Percentiles rank a stretch among this genome's conserved stretches.
phyloP scores from a whole-genome alignment of 1,140 invertebrate species.

The Laodelphax striatellus region DNA sequence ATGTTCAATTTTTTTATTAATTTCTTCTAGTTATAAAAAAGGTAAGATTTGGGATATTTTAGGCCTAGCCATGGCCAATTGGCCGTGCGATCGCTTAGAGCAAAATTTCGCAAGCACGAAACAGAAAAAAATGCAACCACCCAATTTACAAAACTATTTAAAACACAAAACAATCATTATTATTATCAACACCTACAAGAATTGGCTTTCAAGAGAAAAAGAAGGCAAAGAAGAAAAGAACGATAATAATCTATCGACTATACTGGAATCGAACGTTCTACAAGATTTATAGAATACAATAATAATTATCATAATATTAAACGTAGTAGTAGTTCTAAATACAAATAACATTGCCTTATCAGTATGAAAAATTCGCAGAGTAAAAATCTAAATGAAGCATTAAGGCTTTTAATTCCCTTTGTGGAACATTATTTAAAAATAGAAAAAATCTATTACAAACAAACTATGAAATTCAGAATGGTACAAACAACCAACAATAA shows the following conservation, averaged over 20 bases:
- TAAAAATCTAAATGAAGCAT: slow-evolving; percentile 13
- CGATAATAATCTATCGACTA: too few relatives aligned
- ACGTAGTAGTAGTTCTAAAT: slow-evolving; percentile 1
- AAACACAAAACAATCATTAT: not conserved
- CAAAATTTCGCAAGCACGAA: slow-evolving; percentile 12
- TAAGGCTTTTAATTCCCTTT: slow-evolving; percentile 12
- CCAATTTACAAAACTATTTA: slow-evolving; percentile 10
- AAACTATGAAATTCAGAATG: not conserved
- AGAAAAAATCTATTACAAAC: slow-evolving; percentile 12
- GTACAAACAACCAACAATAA: not conserved
- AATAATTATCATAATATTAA: slow-evolving; percentile 5
- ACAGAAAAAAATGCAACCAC: slow-evolving; percentile 14
- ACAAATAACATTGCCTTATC: slow-evolving; percentile 4
- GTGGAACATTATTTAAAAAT: slow-evolving; percentile 11
- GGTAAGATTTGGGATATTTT: slow-evolving; percentile 5
- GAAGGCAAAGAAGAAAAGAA: not conserved
- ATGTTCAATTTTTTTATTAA: not conserved
- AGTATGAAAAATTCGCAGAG: slow-evolving; percentile 14
- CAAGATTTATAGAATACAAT: too few relatives aligned
- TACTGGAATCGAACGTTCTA: slow-evolving; percentile 12
- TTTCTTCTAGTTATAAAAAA: not conserved
- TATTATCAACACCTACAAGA: not conserved
- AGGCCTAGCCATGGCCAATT: slow-evolving; percentile 11
- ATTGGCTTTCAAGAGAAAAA: not conserved
- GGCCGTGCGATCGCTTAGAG: slow-evolving; percentile 9